Evolutionary conservation across 2,797 vertebrate species (phyloP).

Genomic region (Eurystomus glaucurus): DNA sequence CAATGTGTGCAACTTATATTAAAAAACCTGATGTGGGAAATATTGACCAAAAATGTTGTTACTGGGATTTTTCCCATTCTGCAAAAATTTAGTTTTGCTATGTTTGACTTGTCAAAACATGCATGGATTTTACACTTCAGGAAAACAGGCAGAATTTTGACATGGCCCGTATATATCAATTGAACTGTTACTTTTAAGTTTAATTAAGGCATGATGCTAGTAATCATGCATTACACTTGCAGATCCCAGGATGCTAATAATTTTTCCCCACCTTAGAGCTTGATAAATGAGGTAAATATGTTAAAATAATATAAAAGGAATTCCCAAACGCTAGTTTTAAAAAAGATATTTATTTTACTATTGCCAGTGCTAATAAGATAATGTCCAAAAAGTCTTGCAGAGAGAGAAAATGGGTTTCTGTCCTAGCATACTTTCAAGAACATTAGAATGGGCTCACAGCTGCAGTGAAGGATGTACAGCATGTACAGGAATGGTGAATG

Average conservation of each 20-base stretch:
- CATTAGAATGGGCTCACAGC: neutral
- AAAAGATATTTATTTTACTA: neutral
- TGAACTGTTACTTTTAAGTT: neutral
- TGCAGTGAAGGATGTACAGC: neutral
- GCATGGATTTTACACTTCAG: neutral
- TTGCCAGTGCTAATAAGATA: neutral
- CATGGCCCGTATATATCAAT: neutral
- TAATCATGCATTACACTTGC: neutral
- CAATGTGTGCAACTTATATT: neutral
- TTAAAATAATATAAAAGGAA: neutral
- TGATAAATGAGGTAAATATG: neutral
- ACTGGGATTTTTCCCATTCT: neutral
- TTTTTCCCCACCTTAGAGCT: neutral
- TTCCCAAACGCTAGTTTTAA: neutral
- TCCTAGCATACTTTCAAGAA: neutral
- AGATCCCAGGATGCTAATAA: neutral
- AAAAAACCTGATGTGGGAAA: neutral
- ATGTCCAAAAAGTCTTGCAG: neutral
- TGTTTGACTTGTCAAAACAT: neutral
- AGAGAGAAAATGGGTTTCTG: neutral
- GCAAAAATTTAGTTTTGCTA: neutral
- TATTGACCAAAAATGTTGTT: neutral
- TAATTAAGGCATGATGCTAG: neutral
- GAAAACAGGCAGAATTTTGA: neutral
- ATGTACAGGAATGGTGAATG: neutral